Percentiles rank a stretch among this genome's conserved stretches.
These are phyloP conservation scores for Rhynchomys soricoides DNA, from an alignment of 2,113 vertebrate species.

Conservation along the genomic window DNA sequence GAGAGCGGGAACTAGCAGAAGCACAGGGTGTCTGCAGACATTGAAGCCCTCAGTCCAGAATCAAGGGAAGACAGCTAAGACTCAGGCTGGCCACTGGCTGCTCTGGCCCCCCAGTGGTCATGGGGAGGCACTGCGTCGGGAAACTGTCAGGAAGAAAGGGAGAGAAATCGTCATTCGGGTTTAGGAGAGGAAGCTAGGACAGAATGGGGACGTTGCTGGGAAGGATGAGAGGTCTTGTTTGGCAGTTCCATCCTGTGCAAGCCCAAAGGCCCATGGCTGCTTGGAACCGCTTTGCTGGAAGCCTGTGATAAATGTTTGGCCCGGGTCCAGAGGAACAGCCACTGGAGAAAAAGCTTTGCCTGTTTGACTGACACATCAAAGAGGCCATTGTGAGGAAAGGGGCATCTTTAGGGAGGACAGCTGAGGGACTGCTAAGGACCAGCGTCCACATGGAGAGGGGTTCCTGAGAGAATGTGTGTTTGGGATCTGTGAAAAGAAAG, in stretches of 20 bases:
- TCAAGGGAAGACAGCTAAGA: not conserved
- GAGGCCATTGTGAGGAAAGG: slow-evolving; percentile 72
- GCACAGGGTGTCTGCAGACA: not conserved
- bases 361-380: slow-evolving; percentile 69
- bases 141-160: slow-evolving; percentile 25
- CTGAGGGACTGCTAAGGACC: not conserved
- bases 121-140: not conserved
- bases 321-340: slow-evolving; percentile 62
- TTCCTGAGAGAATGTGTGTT: too few species aligned
- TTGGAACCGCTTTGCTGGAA: slow-evolving; percentile 66
- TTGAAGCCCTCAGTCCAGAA: not conserved
- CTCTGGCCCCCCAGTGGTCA: not conserved
- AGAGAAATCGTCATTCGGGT: slow-evolving; percentile 54
- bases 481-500: too few species aligned
- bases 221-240: slow-evolving; percentile 60
- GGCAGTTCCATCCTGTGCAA: slow-evolving; percentile 68
- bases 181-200: slow-evolving; percentile 67
- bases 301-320: slow-evolving; percentile 73
- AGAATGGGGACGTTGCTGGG: slow-evolving; percentile 71
- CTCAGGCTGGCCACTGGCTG: not conserved
- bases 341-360: slow-evolving; percentile 68
- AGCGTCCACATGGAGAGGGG: too few species aligned
- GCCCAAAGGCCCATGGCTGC: slow-evolving; percentile 59
- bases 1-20: not conserved
- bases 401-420: slow-evolving; percentile 63